Percentiles rank a stretch among this genome's conserved stretches.
Conservation (phyloP, 2,888 invertebrate genomes). For the Epirrita christyi region DNA sequence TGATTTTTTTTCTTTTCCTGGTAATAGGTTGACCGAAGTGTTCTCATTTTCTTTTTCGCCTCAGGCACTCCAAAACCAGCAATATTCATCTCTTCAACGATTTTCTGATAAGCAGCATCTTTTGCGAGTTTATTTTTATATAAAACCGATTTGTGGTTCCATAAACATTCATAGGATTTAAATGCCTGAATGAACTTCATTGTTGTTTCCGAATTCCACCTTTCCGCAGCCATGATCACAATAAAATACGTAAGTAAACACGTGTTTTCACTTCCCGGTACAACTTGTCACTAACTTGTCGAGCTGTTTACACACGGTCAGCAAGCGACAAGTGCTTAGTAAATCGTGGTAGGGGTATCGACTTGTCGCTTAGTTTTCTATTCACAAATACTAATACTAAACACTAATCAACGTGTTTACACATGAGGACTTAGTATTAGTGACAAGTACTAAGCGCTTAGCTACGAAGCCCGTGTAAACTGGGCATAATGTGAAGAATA, state of each 20-base stretch:
- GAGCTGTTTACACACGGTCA: too few species aligned
- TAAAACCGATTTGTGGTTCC: constrained; percentile 29
- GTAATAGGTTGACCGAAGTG: constrained; percentile 23
- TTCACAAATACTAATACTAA: constrained; percentile 28
- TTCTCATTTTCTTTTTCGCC: constrained; percentile 29
- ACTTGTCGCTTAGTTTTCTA: constrained; percentile 28
- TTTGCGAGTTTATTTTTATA: constrained; percentile 23
- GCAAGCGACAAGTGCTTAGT: too few species aligned
- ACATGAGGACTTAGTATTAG: too few species aligned
- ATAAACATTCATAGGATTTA: constrained; percentile 31
- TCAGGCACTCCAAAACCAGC: constrained; percentile 24
- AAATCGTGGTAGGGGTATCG: too few species aligned
- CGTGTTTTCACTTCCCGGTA: constrained; percentile 11
- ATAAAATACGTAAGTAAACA: constrained; percentile 23
- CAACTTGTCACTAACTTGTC: constrained; percentile 35
- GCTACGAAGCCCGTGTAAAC: too few species aligned
- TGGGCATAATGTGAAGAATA: too few species aligned
- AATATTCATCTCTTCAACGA: constrained; percentile 17
- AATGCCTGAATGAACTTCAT: constrained; percentile 30
- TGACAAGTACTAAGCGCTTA: too few species aligned
- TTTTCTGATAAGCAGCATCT: constrained; percentile 13
- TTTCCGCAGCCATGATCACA: constrained; percentile 32
- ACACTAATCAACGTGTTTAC: too few species aligned
- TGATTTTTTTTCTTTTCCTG: constrained; percentile 20
- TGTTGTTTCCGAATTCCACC: constrained; percentile 30